Percentiles rank a stretch among this genome's conserved stretches.
Conservation (phyloP, 2,113 vertebrate genomes). For the Crocuta crocuta region DNA sequence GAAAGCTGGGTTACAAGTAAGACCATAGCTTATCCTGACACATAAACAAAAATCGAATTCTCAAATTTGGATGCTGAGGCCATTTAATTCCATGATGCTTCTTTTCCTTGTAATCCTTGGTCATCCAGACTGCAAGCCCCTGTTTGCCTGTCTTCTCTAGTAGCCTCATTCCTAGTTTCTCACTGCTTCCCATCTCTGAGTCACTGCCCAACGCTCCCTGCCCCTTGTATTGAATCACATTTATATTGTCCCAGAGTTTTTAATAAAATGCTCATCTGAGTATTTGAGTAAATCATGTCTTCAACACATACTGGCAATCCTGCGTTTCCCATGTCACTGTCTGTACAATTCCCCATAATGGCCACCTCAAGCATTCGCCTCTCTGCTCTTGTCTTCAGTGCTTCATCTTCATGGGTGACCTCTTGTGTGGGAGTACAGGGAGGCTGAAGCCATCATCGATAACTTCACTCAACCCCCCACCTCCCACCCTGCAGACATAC, state of each 20-base stretch:
- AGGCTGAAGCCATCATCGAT: not conserved
- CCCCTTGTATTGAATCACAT: not conserved
- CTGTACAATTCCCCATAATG: not conserved
- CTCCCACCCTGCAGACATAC: not conserved
- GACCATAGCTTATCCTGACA: not conserved
- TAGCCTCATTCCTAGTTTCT: no score
- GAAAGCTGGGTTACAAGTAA: not conserved
- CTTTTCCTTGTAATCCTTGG: not conserved
- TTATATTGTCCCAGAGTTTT: not conserved
- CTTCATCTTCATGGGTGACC: not conserved
- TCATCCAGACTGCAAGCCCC: not conserved
- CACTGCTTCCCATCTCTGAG: not conserved
- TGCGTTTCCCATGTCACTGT: not conserved
- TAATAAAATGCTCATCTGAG: not conserved
- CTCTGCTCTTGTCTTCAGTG: not conserved
- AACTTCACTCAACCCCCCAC: not conserved
- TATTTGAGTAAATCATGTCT: not conserved
- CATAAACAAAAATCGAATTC: not conserved
- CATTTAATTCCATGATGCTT: not conserved
- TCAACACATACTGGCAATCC: not conserved
- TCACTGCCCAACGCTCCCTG: not conserved
- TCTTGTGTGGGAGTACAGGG: not conserved
- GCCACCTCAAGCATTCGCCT: no score
- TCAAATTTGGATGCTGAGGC: not conserved
- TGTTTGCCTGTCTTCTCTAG: not conserved